Conservation (phyloP, 1,140 invertebrate genomes). For the Hylaeus volcanicus region DNA sequence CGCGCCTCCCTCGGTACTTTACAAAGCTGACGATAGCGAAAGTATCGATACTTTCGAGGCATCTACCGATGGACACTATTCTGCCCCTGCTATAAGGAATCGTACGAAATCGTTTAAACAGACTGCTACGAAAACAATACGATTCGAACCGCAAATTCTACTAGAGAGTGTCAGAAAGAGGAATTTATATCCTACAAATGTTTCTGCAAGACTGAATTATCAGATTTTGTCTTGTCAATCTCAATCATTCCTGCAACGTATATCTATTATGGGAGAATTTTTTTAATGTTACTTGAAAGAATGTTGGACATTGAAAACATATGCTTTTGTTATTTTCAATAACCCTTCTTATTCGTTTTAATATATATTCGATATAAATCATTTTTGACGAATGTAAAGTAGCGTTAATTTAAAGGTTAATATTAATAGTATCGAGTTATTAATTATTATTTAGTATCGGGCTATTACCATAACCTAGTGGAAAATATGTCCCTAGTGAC, state of each 20-base stretch:
- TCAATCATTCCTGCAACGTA: constrained; percentile 86
- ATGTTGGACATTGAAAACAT: background rate
- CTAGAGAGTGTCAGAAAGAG: constrained; percentile 83
- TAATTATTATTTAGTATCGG: too few relatives aligned
- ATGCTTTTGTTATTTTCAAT: background rate
- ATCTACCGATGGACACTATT: constrained; percentile 49
- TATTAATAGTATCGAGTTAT: too few relatives aligned
- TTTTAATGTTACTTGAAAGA: constrained; percentile 68
- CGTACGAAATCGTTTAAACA: constrained; percentile 52
- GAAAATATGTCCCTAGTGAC: too few relatives aligned
- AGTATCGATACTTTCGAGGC: constrained; percentile 66
- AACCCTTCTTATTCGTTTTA: background rate
- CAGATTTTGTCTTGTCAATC: constrained; percentile 85
- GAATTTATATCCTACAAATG: constrained; percentile 81
- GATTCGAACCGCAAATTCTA: constrained; percentile 83
- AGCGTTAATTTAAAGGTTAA: too few relatives aligned
- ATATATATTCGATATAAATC: background rate
- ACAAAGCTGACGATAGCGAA: constrained; percentile 73
- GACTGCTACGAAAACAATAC: constrained; percentile 62
- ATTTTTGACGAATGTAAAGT: too few relatives aligned
- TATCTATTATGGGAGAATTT: constrained; percentile 88
- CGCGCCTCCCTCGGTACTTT: constrained; percentile 65
- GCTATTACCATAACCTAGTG: too few relatives aligned
- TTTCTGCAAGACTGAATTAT: constrained; percentile 80
- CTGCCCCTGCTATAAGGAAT: constrained; percentile 45